These are phyloP conservation scores for Girardinus metallicus DNA, from an alignment of 2,797 vertebrate species.

Conservation along the genomic window DNA sequence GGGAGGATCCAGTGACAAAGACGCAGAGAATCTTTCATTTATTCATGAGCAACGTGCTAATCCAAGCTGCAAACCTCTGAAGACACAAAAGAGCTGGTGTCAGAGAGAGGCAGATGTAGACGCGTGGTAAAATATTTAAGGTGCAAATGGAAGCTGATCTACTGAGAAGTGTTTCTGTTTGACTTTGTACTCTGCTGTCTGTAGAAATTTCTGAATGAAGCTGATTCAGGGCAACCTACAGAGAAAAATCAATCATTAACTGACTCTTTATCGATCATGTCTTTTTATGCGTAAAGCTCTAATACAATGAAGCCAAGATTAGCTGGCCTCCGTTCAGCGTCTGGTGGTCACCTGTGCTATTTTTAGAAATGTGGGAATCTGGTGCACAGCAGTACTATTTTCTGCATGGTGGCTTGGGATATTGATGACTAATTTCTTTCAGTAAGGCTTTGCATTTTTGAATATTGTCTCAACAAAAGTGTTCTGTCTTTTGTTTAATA, in stretches of 20 bases:
- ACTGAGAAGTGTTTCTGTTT: slow-evolving; percentile 8
- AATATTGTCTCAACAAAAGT: slow-evolving; percentile 50
- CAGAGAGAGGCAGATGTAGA: slow-evolving; percentile 20
- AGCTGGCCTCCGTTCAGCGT: slow-evolving; percentile 60
- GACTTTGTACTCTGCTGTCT: slow-evolving; percentile 12
- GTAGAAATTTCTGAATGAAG: slow-evolving; percentile 39
- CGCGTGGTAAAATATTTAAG: slow-evolving; percentile 57
- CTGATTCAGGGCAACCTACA: slow-evolving; percentile 36
- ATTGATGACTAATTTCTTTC: slow-evolving; percentile 66
- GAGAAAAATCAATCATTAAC: slow-evolving; percentile 53
- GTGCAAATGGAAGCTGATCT: slow-evolving; percentile 40
- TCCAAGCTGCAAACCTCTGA: slow-evolving; percentile 35
- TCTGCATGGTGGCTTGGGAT: slow-evolving; percentile 45
- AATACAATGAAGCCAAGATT: slow-evolving; percentile 51
- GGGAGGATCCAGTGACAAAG: slow-evolving; percentile 43
- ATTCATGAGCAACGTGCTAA: slow-evolving; percentile 51
- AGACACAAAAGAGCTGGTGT: slow-evolving; percentile 34
- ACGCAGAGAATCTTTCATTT: slow-evolving; percentile 46
- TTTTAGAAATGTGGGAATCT: slow-evolving; percentile 63
- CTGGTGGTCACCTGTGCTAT: slow-evolving; percentile 69
- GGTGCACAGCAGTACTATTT: slow-evolving; percentile 44
- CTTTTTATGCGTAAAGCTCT: slow-evolving; percentile 47
- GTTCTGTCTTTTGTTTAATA: slow-evolving; percentile 74
- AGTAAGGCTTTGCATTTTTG: slow-evolving; percentile 41
- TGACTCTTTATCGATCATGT: slow-evolving; percentile 57